Conservation (phyloP, 2,888 invertebrate species). For the Syritta pipiens region DNA sequence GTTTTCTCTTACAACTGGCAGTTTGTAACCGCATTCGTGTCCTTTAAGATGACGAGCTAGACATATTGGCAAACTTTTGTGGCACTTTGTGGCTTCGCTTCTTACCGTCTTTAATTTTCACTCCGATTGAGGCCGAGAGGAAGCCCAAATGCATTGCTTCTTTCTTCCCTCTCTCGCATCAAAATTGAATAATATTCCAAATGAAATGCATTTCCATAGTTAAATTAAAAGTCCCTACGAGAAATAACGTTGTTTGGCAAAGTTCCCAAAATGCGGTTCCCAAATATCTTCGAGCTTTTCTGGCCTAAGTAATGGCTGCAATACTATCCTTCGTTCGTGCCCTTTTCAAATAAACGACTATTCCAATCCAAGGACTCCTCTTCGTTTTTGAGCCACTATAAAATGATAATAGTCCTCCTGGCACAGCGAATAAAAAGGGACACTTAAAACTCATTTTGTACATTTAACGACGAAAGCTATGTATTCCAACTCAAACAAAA, state of each 20-base stretch:
- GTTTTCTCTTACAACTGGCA: no score
- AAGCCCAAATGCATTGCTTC: no score
- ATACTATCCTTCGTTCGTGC: slow-evolving; percentile 12
- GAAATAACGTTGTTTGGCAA: slow-evolving; percentile 40
- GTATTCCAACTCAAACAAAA: slow-evolving; percentile 45
- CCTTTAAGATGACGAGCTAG: no score
- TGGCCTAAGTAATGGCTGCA: slow-evolving; percentile 48
- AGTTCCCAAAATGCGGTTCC: slow-evolving; percentile 30
- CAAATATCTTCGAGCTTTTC: slow-evolving; percentile 24
- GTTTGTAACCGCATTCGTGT: no score
- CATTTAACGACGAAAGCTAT: slow-evolving; percentile 65
- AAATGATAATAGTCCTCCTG: slow-evolving; percentile 63
- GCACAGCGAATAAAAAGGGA: slow-evolving; percentile 54
- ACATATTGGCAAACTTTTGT: no score
- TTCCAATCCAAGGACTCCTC: slow-evolving; percentile 48
- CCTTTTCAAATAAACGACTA: slow-evolving; percentile 36
- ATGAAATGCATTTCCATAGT: slow-evolving; percentile 26
- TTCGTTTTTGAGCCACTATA: slow-evolving; percentile 59
- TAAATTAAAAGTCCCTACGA: slow-evolving; percentile 16
- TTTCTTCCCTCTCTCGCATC: not conserved
- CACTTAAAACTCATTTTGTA: slow-evolving; percentile 64
- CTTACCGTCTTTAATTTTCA: no score
- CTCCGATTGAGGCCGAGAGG: no score
- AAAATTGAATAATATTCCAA: slow-evolving; percentile 15
- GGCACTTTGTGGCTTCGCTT: no score